Evolutionary conservation across 2,888 invertebrate species (phyloP).

Genomic region (Venustoraphidia nigricollis): DNA sequence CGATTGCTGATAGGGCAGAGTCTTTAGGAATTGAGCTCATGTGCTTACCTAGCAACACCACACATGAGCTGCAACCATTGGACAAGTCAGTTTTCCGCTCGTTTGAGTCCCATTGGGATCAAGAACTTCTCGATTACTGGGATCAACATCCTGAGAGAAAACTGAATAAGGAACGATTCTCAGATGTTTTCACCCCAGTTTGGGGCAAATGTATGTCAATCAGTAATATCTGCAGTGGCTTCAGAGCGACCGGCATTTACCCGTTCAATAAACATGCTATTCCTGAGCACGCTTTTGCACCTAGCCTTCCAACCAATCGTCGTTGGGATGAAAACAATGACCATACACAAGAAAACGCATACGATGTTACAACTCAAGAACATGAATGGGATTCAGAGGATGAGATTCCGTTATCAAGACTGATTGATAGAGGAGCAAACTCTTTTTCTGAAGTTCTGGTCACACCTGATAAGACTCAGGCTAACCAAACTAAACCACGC

Average conservation of each 20-base stretch:
- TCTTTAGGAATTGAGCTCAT: neutral
- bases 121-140: slow-evolving; percentile 9
- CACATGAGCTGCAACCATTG: slow-evolving; percentile 11
- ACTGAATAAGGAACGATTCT: slow-evolving; percentile 12
- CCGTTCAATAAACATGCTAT: slow-evolving; percentile 16
- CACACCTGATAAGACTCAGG: too few relatives aligned
- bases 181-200: slow-evolving; percentile 12
- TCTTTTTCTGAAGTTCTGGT: too few relatives aligned
- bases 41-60: slow-evolving; percentile 12
- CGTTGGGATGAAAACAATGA: too few relatives aligned
- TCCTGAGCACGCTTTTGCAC: slow-evolving; percentile 17
- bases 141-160: slow-evolving; percentile 8
- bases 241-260: slow-evolving; percentile 15
- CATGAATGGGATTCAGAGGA: too few relatives aligned
- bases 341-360: too few relatives aligned
- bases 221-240: too few relatives aligned
- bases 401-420: too few relatives aligned
- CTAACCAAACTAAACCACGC: neutral
- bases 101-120: slow-evolving; percentile 13
- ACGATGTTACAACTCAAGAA: too few relatives aligned
- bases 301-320: slow-evolving; percentile 1
- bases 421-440: too few relatives aligned
- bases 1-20: slow-evolving; percentile 18
- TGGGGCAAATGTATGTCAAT: slow-evolving; percentile 16
- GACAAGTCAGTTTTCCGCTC: slow-evolving; percentile 12